phyloP scores from a whole-genome alignment of 2,888 invertebrate genomes.

The Troides aeacus region DNA sequence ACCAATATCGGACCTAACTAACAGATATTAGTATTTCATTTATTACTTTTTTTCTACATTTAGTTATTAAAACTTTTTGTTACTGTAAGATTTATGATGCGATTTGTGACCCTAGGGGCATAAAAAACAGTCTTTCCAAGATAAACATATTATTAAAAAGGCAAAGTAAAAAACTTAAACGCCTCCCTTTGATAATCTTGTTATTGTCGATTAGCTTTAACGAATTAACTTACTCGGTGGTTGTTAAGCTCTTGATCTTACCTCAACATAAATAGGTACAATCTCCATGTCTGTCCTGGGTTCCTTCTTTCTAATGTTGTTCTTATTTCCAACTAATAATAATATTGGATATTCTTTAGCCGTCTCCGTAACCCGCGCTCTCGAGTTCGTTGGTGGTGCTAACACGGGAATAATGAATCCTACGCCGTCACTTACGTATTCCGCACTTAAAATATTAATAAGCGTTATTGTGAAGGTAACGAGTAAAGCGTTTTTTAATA shows the following conservation, averaged over 20 bases:
- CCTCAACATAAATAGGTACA: slow-evolving; percentile 62
- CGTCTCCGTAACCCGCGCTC: slow-evolving; percentile 49
- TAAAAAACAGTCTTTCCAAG: no score
- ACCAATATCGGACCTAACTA: no score
- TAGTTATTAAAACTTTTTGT: no score
- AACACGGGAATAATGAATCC: slow-evolving; percentile 56
- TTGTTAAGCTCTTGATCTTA: slow-evolving; percentile 40
- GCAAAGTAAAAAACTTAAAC: no score
- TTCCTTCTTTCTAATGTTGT: slow-evolving; percentile 33
- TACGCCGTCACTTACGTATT: slow-evolving; percentile 33
- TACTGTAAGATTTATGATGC: no score
- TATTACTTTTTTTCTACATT: no score
- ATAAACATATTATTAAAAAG: no score
- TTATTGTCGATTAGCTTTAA: no score
- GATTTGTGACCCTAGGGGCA: no score
- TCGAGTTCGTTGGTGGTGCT: slow-evolving; percentile 48
- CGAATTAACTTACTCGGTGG: no score
- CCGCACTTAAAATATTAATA: slow-evolving; percentile 1
- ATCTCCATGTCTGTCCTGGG: slow-evolving; percentile 33
- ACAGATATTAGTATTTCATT: no score
- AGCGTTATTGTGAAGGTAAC: slow-evolving; percentile 2
- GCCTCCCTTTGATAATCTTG: no score
- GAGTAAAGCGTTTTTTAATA: slow-evolving; percentile 24
- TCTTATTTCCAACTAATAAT: slow-evolving; percentile 48
- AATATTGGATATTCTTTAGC: slow-evolving; percentile 67